Evolutionary conservation across 2,888 invertebrate species (phyloP), one percentile per base, ranked within the genome.

Genomic region (Dynastes tityus): DNA sequence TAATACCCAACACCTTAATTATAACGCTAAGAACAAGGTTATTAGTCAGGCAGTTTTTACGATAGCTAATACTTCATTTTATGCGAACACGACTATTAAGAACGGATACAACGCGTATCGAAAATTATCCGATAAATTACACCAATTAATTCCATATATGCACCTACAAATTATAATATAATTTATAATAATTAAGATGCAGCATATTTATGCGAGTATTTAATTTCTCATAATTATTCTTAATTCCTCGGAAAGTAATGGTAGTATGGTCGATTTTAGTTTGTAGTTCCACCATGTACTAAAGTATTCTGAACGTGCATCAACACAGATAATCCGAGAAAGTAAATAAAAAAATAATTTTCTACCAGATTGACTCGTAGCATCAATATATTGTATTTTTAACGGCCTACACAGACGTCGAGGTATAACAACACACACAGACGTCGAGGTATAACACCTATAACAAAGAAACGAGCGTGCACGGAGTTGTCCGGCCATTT

Each of bases 401-500:
- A 74, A 61, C 13, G 27, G 51, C 13, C 51, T 53, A 74, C 32
- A 37, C 73, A 55, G 45, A 45, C 73, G 40, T 49, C 63, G 61
- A 74, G 73, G 61, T 74, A 74, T 61, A 74, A 61, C 73, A 61
- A 61, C 45, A 37, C 55, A 32, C 32, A 37, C 73, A 55, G 45
- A 45, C 73, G 40, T 49, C 63, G 61, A 74, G 73, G 61, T 74
- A 74, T 61, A 74, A 61, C 45, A 37, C 55, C 40, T 61, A 61
- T 74, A 74, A 74, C 73, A 74, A 74, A 74, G 73, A 74, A 74
- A 74, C 73, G 22, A 74, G 61, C 73, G 61, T 63, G 73, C 73
- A 61, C 73, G 45, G 73, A 74, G 73, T 74, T 61, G 73, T 74
- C 61, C 73, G 29, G 27, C 73, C 73, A 61, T 74, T 74, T 73